Conservation (phyloP, 1,140 invertebrate genomes). For the Drosophila ficusphila region DNA sequence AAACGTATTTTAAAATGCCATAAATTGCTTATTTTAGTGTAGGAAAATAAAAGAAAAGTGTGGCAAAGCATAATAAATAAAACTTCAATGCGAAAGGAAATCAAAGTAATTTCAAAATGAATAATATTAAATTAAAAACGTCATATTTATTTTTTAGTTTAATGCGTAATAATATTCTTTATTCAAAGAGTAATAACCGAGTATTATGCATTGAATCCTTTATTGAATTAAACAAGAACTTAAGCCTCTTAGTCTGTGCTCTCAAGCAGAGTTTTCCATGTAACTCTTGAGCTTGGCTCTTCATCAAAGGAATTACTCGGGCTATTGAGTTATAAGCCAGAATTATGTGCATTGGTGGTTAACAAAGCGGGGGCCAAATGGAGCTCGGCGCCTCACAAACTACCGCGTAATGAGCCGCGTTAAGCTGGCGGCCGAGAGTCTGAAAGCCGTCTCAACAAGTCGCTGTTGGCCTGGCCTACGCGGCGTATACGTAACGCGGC, state of each 20-base stretch:
- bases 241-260: neutral
- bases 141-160: too few relatives aligned
- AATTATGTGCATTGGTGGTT: slow-evolving; percentile 22
- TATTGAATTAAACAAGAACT: neutral
- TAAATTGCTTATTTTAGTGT: slow-evolving; percentile 12
- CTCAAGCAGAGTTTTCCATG: neutral
- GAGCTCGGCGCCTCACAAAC: slow-evolving; percentile 28
- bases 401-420: slow-evolving; percentile 41
- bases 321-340: slow-evolving; percentile 35
- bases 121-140: too few relatives aligned
- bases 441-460: slow-evolving; percentile 71
- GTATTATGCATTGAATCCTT: neutral
- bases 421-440: slow-evolving; percentile 37
- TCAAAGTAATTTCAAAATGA: neutral
- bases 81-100: too few relatives aligned
- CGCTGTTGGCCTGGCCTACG: slow-evolving; percentile 29
- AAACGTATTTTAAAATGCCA: slow-evolving; percentile 26
- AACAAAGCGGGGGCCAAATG: slow-evolving; percentile 6
- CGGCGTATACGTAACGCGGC: slow-evolving; percentile 72
- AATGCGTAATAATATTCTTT: too few relatives aligned
- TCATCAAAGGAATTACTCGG: slow-evolving; percentile 1
- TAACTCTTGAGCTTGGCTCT: neutral
- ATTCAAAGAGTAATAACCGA: neutral
- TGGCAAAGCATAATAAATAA: too few relatives aligned
- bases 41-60: neutral